phyloP scores from a whole-genome alignment of 2,113 vertebrate genomes.

The Oxygymnocypris stewartii region DNA sequence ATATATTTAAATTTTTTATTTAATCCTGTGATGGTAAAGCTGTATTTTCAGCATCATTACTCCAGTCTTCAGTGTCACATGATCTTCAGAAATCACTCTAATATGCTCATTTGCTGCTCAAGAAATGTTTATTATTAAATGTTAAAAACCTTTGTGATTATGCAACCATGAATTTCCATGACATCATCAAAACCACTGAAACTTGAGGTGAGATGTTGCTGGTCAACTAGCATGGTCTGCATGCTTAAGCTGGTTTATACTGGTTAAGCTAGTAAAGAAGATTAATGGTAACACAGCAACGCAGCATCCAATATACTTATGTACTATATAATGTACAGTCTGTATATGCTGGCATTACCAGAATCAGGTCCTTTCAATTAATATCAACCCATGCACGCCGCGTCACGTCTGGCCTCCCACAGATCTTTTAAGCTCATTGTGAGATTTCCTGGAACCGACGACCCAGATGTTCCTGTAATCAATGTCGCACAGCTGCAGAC shows the following conservation, averaged over 20 bases:
- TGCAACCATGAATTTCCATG: neutral
- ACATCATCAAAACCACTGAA: neutral
- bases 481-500: constrained; percentile 32
- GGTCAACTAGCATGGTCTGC: neutral
- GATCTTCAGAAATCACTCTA: neutral
- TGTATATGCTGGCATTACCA: neutral
- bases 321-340: neutral
- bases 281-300: neutral
- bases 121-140: too few species aligned
- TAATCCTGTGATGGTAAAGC: too few species aligned
- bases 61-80: neutral
- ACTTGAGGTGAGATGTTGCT: neutral
- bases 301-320: neutral
- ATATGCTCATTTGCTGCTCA: too few species aligned
- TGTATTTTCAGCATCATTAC: neutral
- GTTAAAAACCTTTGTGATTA: neutral
- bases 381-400: neutral
- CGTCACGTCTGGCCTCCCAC: neutral
- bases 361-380: constrained; percentile 5
- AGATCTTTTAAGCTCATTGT: constrained; percentile 41
- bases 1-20: too few species aligned
- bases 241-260: neutral
- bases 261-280: neutral
- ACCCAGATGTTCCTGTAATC: constrained; percentile 57
- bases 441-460: constrained; percentile 31